These are phyloP conservation scores for Apodemia duryi DNA, from an alignment of 2,888 invertebrate genomes.

Conservation along the genomic window DNA sequence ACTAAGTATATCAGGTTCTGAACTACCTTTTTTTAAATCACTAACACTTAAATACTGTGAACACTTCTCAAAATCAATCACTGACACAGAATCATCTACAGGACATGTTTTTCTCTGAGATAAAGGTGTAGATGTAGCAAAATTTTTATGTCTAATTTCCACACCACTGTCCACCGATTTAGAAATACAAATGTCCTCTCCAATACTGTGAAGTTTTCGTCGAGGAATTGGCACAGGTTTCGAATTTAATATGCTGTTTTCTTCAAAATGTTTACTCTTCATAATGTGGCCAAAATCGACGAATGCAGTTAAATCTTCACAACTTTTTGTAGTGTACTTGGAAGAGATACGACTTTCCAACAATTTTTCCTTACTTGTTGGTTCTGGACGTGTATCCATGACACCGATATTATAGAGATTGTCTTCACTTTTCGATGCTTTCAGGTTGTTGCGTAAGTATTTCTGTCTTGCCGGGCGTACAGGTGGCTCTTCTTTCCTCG, in stretches of 20 bases:
- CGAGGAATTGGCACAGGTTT: slow-evolving; percentile 43
- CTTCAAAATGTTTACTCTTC: slow-evolving; percentile 62
- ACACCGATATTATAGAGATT: slow-evolving; percentile 56
- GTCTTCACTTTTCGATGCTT: slow-evolving; percentile 65
- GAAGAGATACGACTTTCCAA: slow-evolving; percentile 42
- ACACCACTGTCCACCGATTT: slow-evolving; percentile 57
- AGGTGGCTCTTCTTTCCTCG: slow-evolving; percentile 46
- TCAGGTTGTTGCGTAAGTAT: slow-evolving; percentile 42
- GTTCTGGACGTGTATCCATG: slow-evolving; percentile 53
- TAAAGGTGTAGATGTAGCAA: slow-evolving; percentile 63
- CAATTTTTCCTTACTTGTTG: slow-evolving; percentile 28
- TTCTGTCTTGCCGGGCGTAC: slow-evolving; percentile 55
- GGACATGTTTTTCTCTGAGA: slow-evolving; percentile 59
- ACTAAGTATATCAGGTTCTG: slow-evolving; percentile 63
- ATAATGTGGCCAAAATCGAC: slow-evolving; percentile 55
- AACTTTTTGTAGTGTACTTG: slow-evolving; percentile 66
- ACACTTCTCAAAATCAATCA: slow-evolving; percentile 60
- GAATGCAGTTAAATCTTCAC: slow-evolving; percentile 64
- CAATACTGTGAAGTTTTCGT: slow-evolving; percentile 54
- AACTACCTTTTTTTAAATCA: slow-evolving; percentile 59
- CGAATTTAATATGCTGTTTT: slow-evolving; percentile 64
- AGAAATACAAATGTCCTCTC: slow-evolving; percentile 49
- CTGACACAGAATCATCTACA: slow-evolving; percentile 51
- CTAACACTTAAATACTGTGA: slow-evolving; percentile 47
- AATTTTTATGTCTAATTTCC: slow-evolving; percentile 48